Percentiles rank a stretch among this genome's conserved stretches.
Conservation (phyloP, 2,888 invertebrate genomes). For the Nephrotoma guestfalica region DNA sequence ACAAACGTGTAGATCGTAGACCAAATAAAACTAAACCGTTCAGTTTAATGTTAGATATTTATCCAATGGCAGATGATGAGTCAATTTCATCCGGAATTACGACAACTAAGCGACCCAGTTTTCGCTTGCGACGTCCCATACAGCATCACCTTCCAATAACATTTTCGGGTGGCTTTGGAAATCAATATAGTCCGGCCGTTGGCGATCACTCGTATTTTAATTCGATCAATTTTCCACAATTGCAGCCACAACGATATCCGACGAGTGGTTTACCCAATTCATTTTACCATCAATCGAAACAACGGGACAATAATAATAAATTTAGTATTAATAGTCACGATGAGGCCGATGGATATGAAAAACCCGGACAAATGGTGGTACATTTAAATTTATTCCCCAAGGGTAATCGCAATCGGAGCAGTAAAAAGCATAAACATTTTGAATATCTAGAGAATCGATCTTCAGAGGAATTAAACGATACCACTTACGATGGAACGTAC, state of each 20-base stretch:
- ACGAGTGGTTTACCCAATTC: not conserved
- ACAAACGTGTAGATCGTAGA: not conserved
- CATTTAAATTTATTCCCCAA: slow-evolving; percentile 49
- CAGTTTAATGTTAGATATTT: slow-evolving; percentile 49
- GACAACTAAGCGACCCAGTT: slow-evolving; percentile 20
- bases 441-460: not conserved
- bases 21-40: slow-evolving; percentile 34
- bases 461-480: not conserved
- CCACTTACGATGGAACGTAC: not conserved
- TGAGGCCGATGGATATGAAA: slow-evolving; percentile 17
- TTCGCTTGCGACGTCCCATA: not conserved
- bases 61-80: slow-evolving; percentile 36
- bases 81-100: slow-evolving; percentile 18
- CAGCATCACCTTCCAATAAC: slow-evolving; percentile 8
- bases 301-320: not conserved
- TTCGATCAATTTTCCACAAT: slow-evolving; percentile 14
- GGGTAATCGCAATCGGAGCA: slow-evolving; percentile 21
- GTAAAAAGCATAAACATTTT: not conserved
- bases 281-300: not conserved
- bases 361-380: slow-evolving; percentile 43
- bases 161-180: not conserved
- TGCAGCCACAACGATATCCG: slow-evolving; percentile 9
- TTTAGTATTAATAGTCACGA: not conserved
- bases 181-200: not conserved
- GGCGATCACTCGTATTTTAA: slow-evolving; percentile 13